A percentile compares a stretch with the other conserved stretches of the same genome.
These are phyloP conservation scores for Cephalopachus bancanus DNA, from an alignment of 2,797 vertebrate species.

Conservation along the genomic window DNA sequence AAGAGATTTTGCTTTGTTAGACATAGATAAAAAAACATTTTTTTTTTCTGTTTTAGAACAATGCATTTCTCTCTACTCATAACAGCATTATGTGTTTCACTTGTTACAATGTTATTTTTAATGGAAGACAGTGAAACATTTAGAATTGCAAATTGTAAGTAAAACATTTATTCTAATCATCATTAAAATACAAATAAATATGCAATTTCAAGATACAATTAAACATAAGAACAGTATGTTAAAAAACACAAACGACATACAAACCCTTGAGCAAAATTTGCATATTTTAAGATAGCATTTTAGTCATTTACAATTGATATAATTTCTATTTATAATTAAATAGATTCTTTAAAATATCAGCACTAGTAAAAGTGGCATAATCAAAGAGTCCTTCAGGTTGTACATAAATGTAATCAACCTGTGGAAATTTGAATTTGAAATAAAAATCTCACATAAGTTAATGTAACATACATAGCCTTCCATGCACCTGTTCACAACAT, in stretches of 20 bases:
- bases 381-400: conserved; percentile 57
- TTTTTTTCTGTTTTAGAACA: conserved; percentile 28
- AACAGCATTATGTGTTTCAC: conserved; percentile 66
- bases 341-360: conserved; percentile 68
- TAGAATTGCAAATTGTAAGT: conserved; percentile 80
- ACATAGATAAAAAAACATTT: not conserved
- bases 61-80: conserved; percentile 28
- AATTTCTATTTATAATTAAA: conserved; percentile 78
- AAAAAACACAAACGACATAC: conserved; percentile 73
- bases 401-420: conserved; percentile 52
- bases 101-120: conserved; percentile 73
- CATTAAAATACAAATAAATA: conserved; percentile 73
- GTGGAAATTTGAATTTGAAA: conserved; percentile 63
- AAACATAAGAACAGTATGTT: conserved; percentile 65
- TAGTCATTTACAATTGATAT: conserved; percentile 69
- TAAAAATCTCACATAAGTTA: conserved; percentile 61
- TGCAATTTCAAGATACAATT: conserved; percentile 75
- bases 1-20: not conserved
- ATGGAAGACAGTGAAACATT: conserved; percentile 71
- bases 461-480: not conserved
- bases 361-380: conserved; percentile 47
- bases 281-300: conserved; percentile 73
- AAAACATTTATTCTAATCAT: conserved; percentile 78
- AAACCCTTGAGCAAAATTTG: conserved; percentile 73
- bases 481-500: conserved; percentile 60